phyloP scores from a whole-genome alignment of 2,888 invertebrate species.

The Leptinotarsa rubiginosa region DNA sequence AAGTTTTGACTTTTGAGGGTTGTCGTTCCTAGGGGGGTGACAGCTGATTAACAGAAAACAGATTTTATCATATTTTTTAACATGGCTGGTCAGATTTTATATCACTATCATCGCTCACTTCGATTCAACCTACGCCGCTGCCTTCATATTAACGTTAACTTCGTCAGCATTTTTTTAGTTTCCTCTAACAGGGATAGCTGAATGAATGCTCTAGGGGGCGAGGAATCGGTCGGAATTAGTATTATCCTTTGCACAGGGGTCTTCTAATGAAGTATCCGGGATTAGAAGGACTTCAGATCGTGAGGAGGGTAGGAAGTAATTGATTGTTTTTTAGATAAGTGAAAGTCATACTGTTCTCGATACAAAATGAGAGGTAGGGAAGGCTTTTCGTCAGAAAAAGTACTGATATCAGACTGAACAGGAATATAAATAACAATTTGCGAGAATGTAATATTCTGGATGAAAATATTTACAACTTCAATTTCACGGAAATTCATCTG shows the following conservation, averaged over 20 bases:
- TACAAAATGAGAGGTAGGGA: background rate
- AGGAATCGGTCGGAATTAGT: constrained; percentile 25
- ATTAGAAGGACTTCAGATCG: constrained; percentile 39
- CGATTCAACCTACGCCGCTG: constrained; percentile 4
- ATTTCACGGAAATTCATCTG: no score
- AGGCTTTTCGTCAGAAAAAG: background rate
- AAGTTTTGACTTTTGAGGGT: no score
- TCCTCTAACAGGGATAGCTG: constrained; percentile 15
- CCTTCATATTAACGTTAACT: constrained; percentile 4
- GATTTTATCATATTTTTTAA: no score
- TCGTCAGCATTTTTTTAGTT: constrained; percentile 12
- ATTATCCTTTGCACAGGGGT: constrained; percentile 36
- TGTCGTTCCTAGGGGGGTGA: no score
- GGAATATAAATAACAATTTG: no score
- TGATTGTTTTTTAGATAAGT: constrained; percentile 33
- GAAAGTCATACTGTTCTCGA: constrained; percentile 22
- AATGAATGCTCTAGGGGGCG: constrained; percentile 16
- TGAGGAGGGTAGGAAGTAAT: constrained; percentile 28
- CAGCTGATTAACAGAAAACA: no score
- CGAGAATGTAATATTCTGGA: no score
- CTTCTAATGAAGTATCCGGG: constrained; percentile 42
- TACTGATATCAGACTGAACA: background rate
- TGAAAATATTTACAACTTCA: no score
- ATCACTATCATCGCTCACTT: background rate
- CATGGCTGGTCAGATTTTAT: background rate